phyloP scores from a whole-genome alignment of 1,140 invertebrate genomes.

The Meloidogyne hapla region DNA sequence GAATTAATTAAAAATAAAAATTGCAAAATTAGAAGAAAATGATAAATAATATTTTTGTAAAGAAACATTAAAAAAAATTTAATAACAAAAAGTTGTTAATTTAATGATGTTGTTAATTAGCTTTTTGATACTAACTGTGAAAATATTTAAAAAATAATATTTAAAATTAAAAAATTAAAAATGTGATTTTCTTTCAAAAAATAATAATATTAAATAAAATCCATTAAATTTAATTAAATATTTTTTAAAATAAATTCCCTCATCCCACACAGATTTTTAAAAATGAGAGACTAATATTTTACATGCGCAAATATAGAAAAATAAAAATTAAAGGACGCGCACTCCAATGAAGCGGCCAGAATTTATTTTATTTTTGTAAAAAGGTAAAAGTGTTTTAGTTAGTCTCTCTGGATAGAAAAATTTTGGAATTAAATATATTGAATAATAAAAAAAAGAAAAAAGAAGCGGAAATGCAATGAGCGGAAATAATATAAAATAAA shows the following conservation, averaged over 20 bases:
- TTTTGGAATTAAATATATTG: not conserved
- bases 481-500: conserved; percentile 1
- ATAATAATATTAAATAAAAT: too few species aligned
- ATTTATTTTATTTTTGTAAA: not conserved
- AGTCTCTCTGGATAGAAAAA: not conserved
- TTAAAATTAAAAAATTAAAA: too few species aligned
- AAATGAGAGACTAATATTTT: not conserved
- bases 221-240: too few species aligned
- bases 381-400: not conserved
- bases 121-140: too few species aligned
- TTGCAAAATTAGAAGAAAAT: not conserved
- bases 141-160: too few species aligned
- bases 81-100: not conserved
- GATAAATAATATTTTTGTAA: conserved; percentile 1
- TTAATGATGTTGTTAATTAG: not conserved
- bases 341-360: not conserved
- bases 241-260: too few species aligned
- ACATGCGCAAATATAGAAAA: not conserved
- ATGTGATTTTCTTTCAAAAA: too few species aligned
- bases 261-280: not conserved
- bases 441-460: not conserved
- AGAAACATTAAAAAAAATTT: not conserved
- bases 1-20: not conserved
- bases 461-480: conserved; percentile 2
- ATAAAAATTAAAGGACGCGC: not conserved